Percentiles rank a stretch among this genome's conserved stretches.
These are phyloP conservation scores for Malurus alboscapulatus DNA, from an alignment of 2,113 vertebrate genomes.

Conservation along the genomic window DNA sequence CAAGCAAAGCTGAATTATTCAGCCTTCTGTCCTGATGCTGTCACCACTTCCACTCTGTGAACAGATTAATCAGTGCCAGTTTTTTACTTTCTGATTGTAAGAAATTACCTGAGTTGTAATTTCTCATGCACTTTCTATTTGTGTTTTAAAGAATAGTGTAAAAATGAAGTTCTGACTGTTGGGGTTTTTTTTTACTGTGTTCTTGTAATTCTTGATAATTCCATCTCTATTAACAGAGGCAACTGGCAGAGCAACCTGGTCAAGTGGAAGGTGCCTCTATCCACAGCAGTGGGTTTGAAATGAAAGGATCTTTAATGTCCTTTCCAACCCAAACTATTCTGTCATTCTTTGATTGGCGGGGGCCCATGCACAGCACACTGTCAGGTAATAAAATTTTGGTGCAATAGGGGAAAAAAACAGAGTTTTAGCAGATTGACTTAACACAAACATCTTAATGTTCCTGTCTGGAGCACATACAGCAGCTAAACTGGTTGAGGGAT, in stretches of 20 bases:
- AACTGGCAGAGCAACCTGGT: neutral
- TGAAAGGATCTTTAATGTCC: neutral
- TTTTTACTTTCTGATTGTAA: neutral
- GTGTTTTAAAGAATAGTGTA: neutral
- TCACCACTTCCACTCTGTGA: neutral
- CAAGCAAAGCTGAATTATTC: neutral
- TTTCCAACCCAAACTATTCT: neutral
- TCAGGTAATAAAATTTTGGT: neutral
- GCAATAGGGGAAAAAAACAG: neutral
- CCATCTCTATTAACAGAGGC: neutral
- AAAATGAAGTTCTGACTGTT: neutral
- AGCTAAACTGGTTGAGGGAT: neutral
- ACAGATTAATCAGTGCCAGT: neutral
- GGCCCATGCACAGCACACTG: neutral
- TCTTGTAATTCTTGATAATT: neutral
- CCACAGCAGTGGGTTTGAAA: neutral
- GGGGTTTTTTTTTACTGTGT: neutral
- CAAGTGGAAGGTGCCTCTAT: neutral
- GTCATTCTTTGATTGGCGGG: neutral
- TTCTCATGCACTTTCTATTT: neutral
- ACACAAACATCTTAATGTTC: neutral
- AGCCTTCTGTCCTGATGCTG: neutral
- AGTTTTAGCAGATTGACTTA: neutral
- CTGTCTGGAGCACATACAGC: neutral
- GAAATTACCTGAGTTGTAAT: neutral